These are phyloP conservation scores for Chondrilla cf. caribensis DNA, from an alignment of 37 sponge, comb jelly and placozoan species.

Conservation along the genomic window DNA sequence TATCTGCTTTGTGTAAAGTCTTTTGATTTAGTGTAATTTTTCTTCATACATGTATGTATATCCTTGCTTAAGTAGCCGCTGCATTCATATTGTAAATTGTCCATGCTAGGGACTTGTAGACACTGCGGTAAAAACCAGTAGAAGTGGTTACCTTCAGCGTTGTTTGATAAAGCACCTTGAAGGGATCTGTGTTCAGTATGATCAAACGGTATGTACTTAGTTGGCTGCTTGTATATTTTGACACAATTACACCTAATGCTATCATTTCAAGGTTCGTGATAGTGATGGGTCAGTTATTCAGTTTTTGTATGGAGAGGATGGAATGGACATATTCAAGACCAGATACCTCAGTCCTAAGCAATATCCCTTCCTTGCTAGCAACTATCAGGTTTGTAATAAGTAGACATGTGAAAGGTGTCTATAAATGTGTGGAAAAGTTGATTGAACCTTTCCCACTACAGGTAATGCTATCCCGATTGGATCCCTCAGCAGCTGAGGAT, in stretches of 20 bases:
- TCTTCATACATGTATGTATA: too few relatives aligned
- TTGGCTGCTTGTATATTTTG: neutral
- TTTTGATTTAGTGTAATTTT: neutral
- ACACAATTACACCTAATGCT: neutral
- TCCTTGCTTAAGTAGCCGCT: too few relatives aligned
- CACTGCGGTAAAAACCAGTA: conserved; percentile 98
- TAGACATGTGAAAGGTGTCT: neutral
- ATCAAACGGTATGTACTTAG: conserved; percentile 74
- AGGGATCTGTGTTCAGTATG: conserved; percentile 82
- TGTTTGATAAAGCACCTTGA: conserved; percentile 98
- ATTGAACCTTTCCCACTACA: neutral
- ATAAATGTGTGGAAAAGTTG: neutral
- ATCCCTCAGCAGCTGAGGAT: conserved; percentile 42
- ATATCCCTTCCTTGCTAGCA: conserved; percentile 72
- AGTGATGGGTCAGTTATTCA: conserved; percentile 95
- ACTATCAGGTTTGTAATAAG: conserved; percentile 52
- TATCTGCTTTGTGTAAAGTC: neutral
- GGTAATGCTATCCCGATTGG: conserved; percentile 43
- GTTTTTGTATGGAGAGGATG: conserved; percentile 96
- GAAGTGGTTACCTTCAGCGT: conserved; percentile 97
- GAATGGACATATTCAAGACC: conserved; percentile 78
- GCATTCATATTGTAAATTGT: too few relatives aligned
- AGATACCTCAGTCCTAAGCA: conserved; percentile 57
- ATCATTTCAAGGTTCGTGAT: conserved; percentile 73
- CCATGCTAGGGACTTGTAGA: conserved; percentile 95